Conservation (phyloP, 2,797 vertebrate species). For the Lateolabrax maculatus region DNA sequence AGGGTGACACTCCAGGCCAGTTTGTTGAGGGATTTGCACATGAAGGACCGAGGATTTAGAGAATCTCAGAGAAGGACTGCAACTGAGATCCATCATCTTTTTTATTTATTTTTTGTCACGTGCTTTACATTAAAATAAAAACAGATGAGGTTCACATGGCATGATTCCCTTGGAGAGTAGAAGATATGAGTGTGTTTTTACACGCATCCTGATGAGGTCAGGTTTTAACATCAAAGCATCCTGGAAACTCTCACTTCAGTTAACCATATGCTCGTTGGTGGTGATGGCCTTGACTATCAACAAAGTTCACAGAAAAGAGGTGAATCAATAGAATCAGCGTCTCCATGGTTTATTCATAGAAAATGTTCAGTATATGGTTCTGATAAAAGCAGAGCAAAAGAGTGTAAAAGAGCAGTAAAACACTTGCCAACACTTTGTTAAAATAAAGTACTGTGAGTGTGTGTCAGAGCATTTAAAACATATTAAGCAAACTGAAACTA, state of each 20-base stretch:
- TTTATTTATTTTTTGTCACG: conserved; percentile 11
- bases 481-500: conserved; percentile 9
- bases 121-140: conserved; percentile 60
- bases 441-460: conserved; percentile 25
- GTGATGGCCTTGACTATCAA: conserved; percentile 14
- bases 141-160: conserved; percentile 55
- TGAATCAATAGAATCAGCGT: conserved; percentile 18
- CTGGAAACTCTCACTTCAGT: conserved; percentile 39
- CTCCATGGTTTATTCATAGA: conserved; percentile 32
- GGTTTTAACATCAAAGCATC: conserved; percentile 63
- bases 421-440: conserved; percentile 8
- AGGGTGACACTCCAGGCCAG: conserved; percentile 69
- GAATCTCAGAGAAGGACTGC: conserved; percentile 50
- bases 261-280: conserved; percentile 34
- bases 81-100: conserved; percentile 50
- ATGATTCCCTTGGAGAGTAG: conserved; percentile 8
- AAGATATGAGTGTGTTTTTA: conserved; percentile 34
- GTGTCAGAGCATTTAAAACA: conserved; percentile 16
- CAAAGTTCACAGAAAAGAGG: conserved; percentile 19
- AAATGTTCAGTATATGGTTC: conserved; percentile 28
- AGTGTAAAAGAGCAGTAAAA: conserved; percentile 46
- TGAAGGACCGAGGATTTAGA: conserved; percentile 72
- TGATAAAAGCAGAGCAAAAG: conserved; percentile 37
- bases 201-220: conserved; percentile 40
- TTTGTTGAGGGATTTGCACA: conserved; percentile 79